phyloP scores from a whole-genome alignment of 2,797 vertebrate genomes.

The Toxotes lorentzi region DNA sequence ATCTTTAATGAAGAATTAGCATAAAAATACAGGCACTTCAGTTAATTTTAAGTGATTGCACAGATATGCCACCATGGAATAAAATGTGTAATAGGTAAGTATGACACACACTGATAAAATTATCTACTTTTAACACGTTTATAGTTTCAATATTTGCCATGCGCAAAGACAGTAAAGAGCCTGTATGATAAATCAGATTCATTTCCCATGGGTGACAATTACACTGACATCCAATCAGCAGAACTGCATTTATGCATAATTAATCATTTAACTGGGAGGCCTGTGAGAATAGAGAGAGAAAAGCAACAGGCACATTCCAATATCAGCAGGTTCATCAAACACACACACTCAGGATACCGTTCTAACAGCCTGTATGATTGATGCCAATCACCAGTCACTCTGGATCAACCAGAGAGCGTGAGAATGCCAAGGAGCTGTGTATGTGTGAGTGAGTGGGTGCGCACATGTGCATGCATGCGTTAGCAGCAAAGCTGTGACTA shows the following conservation, averaged over 20 bases:
- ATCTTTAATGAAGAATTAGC: slow-evolving; percentile 3
- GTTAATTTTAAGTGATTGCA: background rate
- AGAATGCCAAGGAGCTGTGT: slow-evolving; percentile 77
- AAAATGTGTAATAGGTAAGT: slow-evolving; percentile 22
- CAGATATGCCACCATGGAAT: slow-evolving; percentile 4
- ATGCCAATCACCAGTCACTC: slow-evolving; percentile 84
- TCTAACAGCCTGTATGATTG: slow-evolving; percentile 77
- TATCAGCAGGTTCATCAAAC: slow-evolving; percentile 73
- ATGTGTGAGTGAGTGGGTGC: slow-evolving; percentile 68
- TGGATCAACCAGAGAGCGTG: slow-evolving; percentile 84
- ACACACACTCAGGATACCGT: slow-evolving; percentile 64
- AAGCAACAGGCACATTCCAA: slow-evolving; percentile 77
- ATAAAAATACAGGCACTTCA: slow-evolving; percentile 8
- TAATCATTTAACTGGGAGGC: slow-evolving; percentile 74
- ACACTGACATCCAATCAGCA: slow-evolving; percentile 71
- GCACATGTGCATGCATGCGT: slow-evolving; percentile 80
- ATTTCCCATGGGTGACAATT: slow-evolving; percentile 78
- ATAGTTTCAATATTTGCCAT: slow-evolving; percentile 53
- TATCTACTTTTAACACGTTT: slow-evolving; percentile 25
- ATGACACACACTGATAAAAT: slow-evolving; percentile 16
- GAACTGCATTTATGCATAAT: slow-evolving; percentile 80
- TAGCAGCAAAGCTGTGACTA: slow-evolving; percentile 81
- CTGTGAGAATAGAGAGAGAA: slow-evolving; percentile 70
- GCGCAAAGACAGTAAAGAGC: slow-evolving; percentile 25
- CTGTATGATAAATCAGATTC: slow-evolving; percentile 45